A percentile compares a stretch with the other conserved stretches of the same genome.
These are phyloP conservation scores for Andricus curvator DNA, from an alignment of 2,888 invertebrate species.

Conservation along the genomic window DNA sequence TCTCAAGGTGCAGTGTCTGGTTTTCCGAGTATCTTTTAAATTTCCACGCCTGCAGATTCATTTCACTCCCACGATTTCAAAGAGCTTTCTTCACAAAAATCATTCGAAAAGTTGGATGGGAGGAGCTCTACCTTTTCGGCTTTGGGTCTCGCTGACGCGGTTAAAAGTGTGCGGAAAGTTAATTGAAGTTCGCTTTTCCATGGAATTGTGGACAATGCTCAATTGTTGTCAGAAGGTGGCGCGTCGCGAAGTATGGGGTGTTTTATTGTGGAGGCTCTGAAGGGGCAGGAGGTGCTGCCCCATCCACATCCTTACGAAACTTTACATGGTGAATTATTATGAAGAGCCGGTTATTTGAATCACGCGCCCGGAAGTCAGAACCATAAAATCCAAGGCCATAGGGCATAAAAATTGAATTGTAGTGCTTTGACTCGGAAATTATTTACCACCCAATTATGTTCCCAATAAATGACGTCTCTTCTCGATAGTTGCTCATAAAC, in stretches of 20 bases:
- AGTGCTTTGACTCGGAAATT: background rate
- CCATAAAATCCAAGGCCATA: slow-evolving; percentile 6
- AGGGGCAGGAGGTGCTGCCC: slow-evolving; percentile 51
- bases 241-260: slow-evolving; percentile 67
- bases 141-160: slow-evolving; percentile 46
- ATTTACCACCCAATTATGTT: background rate
- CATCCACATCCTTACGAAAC: slow-evolving; percentile 27
- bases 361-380: slow-evolving; percentile 4
- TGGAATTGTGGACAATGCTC: slow-evolving; percentile 68
- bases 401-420: background rate
- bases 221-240: slow-evolving; percentile 63
- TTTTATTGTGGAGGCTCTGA: slow-evolving; percentile 74
- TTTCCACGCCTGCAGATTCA: slow-evolving; percentile 29
- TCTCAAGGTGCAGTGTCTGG: background rate
- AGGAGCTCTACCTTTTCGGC: slow-evolving; percentile 55
- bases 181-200: slow-evolving; percentile 74
- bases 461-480: too few relatives aligned
- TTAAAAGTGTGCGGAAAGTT: slow-evolving; percentile 72
- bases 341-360: background rate
- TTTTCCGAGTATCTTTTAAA: slow-evolving; percentile 15
- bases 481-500: too few relatives aligned
- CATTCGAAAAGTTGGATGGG: slow-evolving; percentile 51
- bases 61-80: slow-evolving; percentile 59
- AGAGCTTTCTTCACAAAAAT: slow-evolving; percentile 46
- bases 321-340: slow-evolving; percentile 16